phyloP scores from a whole-genome alignment of 2,113 vertebrate species.

The Mobula birostris region DNA sequence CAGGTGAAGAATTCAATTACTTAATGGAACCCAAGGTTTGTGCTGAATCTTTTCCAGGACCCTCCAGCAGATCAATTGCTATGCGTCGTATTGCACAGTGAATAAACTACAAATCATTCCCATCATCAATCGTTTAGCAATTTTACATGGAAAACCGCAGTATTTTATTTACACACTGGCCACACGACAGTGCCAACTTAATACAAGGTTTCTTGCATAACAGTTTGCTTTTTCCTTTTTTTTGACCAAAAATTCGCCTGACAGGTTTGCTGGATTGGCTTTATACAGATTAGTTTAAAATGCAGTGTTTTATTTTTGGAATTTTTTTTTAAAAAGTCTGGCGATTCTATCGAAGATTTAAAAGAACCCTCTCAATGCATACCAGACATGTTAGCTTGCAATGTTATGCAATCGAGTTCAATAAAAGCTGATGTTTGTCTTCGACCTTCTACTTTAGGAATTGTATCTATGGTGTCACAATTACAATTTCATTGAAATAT shows the following conservation, averaged over 20 bases:
- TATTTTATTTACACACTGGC: neutral
- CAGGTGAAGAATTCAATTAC: constrained; percentile 46
- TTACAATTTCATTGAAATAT: neutral
- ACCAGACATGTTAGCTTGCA: neutral
- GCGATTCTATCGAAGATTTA: neutral
- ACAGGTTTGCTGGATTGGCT: too few species aligned
- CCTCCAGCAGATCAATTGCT: neutral
- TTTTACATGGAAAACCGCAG: neutral
- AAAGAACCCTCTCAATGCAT: neutral
- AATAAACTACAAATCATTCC: constrained; percentile 17
- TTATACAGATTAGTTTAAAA: neutral
- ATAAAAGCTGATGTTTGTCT: neutral
- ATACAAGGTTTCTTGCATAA: neutral
- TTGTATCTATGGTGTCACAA: neutral
- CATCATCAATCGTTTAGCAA: too few species aligned
- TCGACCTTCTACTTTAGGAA: neutral
- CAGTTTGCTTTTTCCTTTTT: neutral
- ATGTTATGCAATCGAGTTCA: neutral
- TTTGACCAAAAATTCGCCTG: neutral
- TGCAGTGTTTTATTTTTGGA: neutral
- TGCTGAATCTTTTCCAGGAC: constrained; percentile 37
- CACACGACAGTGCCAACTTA: neutral
- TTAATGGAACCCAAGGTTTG: constrained; percentile 43
- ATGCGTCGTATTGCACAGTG: neutral
- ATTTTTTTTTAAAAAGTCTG: neutral